These are phyloP conservation scores for Serranus cabrilla DNA, from an alignment of 2,797 vertebrate species.

Conservation along the genomic window DNA sequence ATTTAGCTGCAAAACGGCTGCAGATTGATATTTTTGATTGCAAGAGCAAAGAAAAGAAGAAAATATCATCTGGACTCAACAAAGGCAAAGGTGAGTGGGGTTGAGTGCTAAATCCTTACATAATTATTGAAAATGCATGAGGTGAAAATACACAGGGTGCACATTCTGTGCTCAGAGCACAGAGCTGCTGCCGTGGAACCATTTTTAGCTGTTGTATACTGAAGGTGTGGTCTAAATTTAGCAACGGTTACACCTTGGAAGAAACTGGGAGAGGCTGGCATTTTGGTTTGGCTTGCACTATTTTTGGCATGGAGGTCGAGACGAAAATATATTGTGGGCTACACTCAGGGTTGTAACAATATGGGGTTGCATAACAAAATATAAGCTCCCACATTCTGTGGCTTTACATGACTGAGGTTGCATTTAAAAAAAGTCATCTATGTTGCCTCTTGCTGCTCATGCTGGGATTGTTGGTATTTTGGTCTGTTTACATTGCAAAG, in stretches of 20 bases:
- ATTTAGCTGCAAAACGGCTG: slow-evolving; percentile 24
- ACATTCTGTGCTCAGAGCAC: slow-evolving; percentile 40
- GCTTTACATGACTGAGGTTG: slow-evolving; percentile 51
- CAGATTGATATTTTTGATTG: slow-evolving; percentile 25
- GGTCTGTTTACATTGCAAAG: slow-evolving; percentile 55
- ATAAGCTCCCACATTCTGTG: slow-evolving; percentile 56
- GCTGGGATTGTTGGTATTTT: slow-evolving; percentile 66
- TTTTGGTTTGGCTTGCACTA: slow-evolving; percentile 73
- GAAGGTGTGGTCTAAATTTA: slow-evolving; percentile 81
- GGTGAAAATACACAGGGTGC: slow-evolving; percentile 26
- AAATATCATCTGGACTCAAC: slow-evolving; percentile 25
- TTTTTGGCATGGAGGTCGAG: slow-evolving; percentile 70
- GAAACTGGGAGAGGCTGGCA: slow-evolving; percentile 76
- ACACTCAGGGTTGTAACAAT: slow-evolving; percentile 68
- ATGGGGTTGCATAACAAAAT: slow-evolving; percentile 53
- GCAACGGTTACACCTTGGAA: slow-evolving; percentile 76
- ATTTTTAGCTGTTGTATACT: slow-evolving; percentile 66
- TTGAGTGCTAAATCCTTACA: slow-evolving; percentile 25
- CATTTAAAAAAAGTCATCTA: slow-evolving; percentile 57
- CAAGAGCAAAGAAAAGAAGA: slow-evolving; percentile 11
- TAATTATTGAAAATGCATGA: slow-evolving; percentile 44
- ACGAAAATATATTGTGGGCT: slow-evolving; percentile 67
- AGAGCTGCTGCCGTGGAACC: slow-evolving; percentile 43
- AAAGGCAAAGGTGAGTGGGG: slow-evolving; percentile 70
- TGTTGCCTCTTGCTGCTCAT: slow-evolving; percentile 29